Base-by-base conservation (phyloP, 2,797 vertebrate species). In the Scomberomorus guttatus region DNA sequence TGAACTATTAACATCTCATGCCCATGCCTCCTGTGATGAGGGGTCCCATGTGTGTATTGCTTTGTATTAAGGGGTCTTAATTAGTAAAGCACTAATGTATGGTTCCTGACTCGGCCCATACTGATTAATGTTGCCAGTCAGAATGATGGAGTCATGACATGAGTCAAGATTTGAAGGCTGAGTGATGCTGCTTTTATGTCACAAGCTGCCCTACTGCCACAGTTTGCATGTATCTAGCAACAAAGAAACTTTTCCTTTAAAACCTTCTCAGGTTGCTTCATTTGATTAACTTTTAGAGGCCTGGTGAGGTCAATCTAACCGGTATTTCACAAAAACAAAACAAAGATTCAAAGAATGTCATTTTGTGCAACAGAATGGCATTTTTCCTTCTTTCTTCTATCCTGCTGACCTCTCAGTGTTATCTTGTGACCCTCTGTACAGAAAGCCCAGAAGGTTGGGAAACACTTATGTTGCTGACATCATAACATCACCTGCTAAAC, bases 141-240 rank as follows among this genome's bases (percentile, higher is more conserved):
- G 57, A 74, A 80, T 50, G 65, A 74, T 37, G 55, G 6, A 18
- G 57, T 71, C 25, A 52, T 59, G 50, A 50, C 54, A 48, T 50
- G 46, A 50, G 46, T 50, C 46, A 50, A 8, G 8, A 70, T 72
- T 76, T 58, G 0, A 34, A 65, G 67, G 6, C 17, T 69, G 76
- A 59, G 27, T 75, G 51, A 73, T 65, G 37, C 18, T 52, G 61
- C 52, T 48, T 80, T 72, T 68, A 50, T 50, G n/a, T 37, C n/a
- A 73, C 58, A 18, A n/a, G 13, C 25, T 3, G 39, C 57, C 15
- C 11, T 46, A 34, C 3, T 54, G 29, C 46, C 48, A 56, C 42
- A 51, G 13, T 32, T 22, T 58, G 8, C 14, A 14, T 24, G 9
- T 13, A 6, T 79, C 17, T 37, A 1, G n/a, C 10, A 32, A 2